A percentile compares a stretch with the other conserved stretches of the same genome.
Conservation (phyloP, 1,140 invertebrate species). For the Hesperophylax magnus region DNA sequence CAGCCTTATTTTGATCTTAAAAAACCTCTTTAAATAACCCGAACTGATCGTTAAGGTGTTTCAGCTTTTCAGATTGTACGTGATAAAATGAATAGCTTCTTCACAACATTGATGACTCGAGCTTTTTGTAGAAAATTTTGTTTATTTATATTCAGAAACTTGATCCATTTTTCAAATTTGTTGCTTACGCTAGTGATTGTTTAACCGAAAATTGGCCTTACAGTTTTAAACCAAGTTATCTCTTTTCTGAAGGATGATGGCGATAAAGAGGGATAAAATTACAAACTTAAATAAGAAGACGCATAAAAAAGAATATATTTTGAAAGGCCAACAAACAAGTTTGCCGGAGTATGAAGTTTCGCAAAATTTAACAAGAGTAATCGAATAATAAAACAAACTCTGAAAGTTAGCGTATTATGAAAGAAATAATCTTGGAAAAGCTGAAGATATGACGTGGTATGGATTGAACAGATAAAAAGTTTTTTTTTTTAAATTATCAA, state of each 20-base stretch:
- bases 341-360: slow-evolving; percentile 3
- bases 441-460: slow-evolving; percentile 14
- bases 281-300: slow-evolving; percentile 23
- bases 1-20: too few relatives aligned
- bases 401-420: not conserved
- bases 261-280: slow-evolving; percentile 27
- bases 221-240: slow-evolving; percentile 5
- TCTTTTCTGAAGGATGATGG: slow-evolving; percentile 16
- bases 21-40: too few relatives aligned
- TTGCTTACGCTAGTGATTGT: slow-evolving; percentile 13
- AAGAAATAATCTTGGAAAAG: not conserved
- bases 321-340: slow-evolving; percentile 23
- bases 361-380: slow-evolving; percentile 21
- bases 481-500: too few relatives aligned
- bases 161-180: slow-evolving; percentile 25
- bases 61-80: too few relatives aligned
- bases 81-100: not conserved
- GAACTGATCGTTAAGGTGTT: too few relatives aligned
- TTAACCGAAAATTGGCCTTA: slow-evolving; percentile 2
- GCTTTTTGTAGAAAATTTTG: not conserved
- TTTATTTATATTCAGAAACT: slow-evolving; percentile 1
- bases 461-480: not conserved
- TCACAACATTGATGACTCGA: not conserved
- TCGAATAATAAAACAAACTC: slow-evolving; percentile 31
- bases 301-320: slow-evolving; percentile 25